Evolutionary conservation across 1,140 invertebrate genomes (phyloP), one percentile per base, ranked within the genome.

Genomic region (Sesamia nonagrioides): DNA sequence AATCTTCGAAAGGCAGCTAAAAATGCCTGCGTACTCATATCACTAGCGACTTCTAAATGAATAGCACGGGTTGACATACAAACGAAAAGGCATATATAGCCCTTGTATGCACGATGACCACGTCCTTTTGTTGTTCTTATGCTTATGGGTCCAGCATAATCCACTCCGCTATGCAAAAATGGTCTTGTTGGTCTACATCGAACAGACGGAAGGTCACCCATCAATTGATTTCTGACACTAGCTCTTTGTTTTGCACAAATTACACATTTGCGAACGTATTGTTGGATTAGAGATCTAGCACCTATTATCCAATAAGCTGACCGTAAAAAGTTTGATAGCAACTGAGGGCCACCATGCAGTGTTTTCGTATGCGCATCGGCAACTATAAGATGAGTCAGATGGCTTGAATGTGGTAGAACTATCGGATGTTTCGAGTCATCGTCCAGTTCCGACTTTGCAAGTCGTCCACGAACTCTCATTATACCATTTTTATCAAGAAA

Each of bases 281-380:
- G 42, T 52, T 73, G 48, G 4, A 78, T 68, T 5, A 78, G 77
- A 37, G n/a, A 52, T 37, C 40, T 50, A 18, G 61, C 27, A 21
- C 68, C 77, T 40, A 72, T 78, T n/a, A 72, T 73, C 77, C 77
- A 78, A 17, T 78, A 78, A 2, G 63, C 52, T 11, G 48, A 35
- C 9, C 76, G 42, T 21, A 78, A 71, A 48, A 45, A 78, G 27
- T 71, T 78, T 27, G 35, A 35, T 42, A 78, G 60, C 2, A 78
- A n/a, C 35, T 78, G 77, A 11, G 42, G 27, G 11, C 77, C 77
- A 17, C 77, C 77, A 40, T 78, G 77, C 11, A 78, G 33, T 2
- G 77, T 78, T 11, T 50, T 72, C 1, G n/a, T 0, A 15, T 78
- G 77, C 48, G 68, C 77, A 52, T 71, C 68, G 4, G 66, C 66